A percentile compares a stretch with the other conserved stretches of the same genome.
These are phyloP conservation scores for Drosophila chauvacae DNA, from an alignment of 1,140 invertebrate species.

Conservation along the genomic window DNA sequence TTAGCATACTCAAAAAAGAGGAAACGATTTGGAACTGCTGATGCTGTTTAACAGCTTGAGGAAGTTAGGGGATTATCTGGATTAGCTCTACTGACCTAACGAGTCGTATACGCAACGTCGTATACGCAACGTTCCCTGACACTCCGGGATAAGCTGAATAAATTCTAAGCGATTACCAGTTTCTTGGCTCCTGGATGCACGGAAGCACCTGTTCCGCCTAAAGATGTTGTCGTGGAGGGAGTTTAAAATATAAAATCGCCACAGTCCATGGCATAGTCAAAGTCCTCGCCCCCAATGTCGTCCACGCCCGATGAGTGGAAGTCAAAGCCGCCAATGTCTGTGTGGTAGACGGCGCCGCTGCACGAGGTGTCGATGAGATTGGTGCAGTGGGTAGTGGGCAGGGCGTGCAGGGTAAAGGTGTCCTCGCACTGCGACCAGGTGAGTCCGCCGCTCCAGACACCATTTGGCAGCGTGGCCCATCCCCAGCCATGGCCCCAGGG, in stretches of 20 bases:
- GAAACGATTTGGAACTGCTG: neutral
- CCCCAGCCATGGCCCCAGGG: constrained; percentile 87
- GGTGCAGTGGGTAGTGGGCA: constrained; percentile 87
- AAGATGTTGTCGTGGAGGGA: constrained; percentile 3
- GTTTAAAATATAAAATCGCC: constrained; percentile 88
- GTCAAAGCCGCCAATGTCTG: constrained; percentile 86
- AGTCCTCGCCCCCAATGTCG: constrained; percentile 86
- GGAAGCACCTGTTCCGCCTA: constrained; percentile 9
- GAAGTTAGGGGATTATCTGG: constrained; percentile 21
- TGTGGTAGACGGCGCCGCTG: constrained; percentile 86
- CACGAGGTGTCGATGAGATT: constrained; percentile 86
- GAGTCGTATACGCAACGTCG: constrained; percentile 34
- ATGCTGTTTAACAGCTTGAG: constrained; percentile 24
- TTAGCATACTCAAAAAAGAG: constrained; percentile 1
- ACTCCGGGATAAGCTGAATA: constrained; percentile 27
- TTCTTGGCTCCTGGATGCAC: constrained; percentile 9
- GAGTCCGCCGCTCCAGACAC: constrained; percentile 87
- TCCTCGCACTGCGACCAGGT: constrained; percentile 88
- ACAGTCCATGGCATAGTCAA: constrained; percentile 87
- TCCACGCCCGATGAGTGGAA: constrained; percentile 86
- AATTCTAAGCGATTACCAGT: constrained; percentile 42
- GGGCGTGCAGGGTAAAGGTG: constrained; percentile 87
- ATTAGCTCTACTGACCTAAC: constrained; percentile 4
- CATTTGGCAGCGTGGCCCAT: constrained; percentile 87
- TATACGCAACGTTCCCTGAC: constrained; percentile 44